Base-by-base conservation (phyloP, 2,888 invertebrate species). In the Lepidocyrtinus sp. region DNA sequence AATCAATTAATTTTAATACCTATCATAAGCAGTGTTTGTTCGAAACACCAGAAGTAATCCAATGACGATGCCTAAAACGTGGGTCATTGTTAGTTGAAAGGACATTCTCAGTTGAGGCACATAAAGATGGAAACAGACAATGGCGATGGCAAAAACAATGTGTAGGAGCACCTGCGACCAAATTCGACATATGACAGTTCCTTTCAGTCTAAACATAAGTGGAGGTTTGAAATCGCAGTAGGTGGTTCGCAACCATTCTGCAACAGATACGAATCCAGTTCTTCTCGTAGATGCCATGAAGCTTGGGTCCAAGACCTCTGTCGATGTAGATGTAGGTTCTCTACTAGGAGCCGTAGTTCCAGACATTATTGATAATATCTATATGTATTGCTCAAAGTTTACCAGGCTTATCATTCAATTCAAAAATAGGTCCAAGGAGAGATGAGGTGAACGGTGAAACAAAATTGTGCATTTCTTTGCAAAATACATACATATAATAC, bases 81-180 rank as follows among this genome's bases (percentile, higher is more conserved):
- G 83, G 21, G 84, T 75, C 0, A 84, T 68, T n/a, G 83, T 79
- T 36, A 83, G 78, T n/a, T 77, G 75, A 61, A 83, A 76, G 9
- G 72, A 65, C n/a, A 80, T 36, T 3, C 21, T 7, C 25, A 61
- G 25, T 9, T 69, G 67, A 9, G 62, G 45, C 21, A 75, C 70
- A 50, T 73, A 63, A 26, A 82, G 73, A 55, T 50, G 50, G 50
- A 50, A 50, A 50, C 50, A 50, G 15, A 50, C 50, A 17, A 0
- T n/a, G 2, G 50, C 2, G 1, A 45, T 24, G 7, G 85, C 75
- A 73, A 77, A 85, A 1, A 79, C 12, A 9, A 69, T 64, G 15
- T 83, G 69, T 21, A 81, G 27, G 0, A 82, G 2, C 3, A 85
- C 81, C 64, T 85, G 83, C 83, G 82, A 83, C 84, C 84, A 85